Conservation (phyloP, 2,113 vertebrate genomes). For the Tychaedon coryphoeus region DNA sequence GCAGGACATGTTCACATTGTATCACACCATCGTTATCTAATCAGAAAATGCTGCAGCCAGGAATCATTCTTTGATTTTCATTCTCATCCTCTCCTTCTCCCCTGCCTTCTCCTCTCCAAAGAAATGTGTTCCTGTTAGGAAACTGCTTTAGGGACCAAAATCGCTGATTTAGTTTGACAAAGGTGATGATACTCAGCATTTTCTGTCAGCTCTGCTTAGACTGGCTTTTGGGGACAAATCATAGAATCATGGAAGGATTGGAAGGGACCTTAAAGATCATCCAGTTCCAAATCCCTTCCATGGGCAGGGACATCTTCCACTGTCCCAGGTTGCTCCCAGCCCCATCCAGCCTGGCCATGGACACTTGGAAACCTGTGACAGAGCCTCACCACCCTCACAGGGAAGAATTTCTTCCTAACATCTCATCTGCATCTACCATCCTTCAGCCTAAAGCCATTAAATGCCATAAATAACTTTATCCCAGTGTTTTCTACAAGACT, state of each 20-base stretch:
- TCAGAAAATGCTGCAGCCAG: neutral
- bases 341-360: accelerated
- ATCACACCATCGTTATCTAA: neutral
- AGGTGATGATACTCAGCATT: neutral
- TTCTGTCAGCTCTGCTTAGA: neutral
- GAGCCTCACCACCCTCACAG: accelerated
- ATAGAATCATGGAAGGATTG: neutral
- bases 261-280: neutral
- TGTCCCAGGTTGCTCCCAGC: neutral
- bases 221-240: neutral
- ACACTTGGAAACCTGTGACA: neutral
- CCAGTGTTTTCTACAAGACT: neutral
- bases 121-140: neutral
- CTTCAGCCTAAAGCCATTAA: neutral
- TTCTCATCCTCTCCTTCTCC: neutral
- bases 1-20: conserved; percentile 12
- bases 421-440: neutral
- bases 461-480: neutral
- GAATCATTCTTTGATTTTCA: neutral
- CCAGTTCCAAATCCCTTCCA: neutral
- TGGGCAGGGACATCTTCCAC: neutral
- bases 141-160: neutral
- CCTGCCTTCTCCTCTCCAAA: neutral
- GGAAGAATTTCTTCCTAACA: neutral
- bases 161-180: neutral